These are phyloP conservation scores for Equus quagga DNA, from an alignment of 2,113 vertebrate genomes.

Conservation along the genomic window DNA sequence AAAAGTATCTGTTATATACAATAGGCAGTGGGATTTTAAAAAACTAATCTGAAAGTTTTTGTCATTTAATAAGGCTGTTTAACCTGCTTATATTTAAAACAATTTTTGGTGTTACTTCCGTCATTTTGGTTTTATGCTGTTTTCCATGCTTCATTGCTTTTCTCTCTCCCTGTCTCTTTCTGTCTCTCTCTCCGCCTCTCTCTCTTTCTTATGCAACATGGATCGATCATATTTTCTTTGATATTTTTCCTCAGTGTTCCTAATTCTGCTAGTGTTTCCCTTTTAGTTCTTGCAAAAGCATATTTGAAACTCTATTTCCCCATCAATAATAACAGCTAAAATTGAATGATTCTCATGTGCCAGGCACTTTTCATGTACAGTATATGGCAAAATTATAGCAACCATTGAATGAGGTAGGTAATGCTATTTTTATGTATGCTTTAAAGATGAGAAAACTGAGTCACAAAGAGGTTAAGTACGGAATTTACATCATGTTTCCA, in stretches of 20 bases:
- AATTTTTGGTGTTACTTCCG: background rate
- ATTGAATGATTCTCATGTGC: background rate
- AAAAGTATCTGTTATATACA: background rate
- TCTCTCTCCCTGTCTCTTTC: accelerated
- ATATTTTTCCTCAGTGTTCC: background rate
- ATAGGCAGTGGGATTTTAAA: background rate
- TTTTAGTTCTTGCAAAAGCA: background rate
- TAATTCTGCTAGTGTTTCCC: background rate
- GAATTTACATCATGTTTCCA: background rate
- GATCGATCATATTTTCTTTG: background rate
- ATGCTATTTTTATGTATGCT: background rate
- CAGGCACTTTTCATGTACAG: background rate
- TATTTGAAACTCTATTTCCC: background rate
- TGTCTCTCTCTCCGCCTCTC: background rate
- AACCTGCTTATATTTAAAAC: background rate
- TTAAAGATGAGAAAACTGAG: conserved; percentile 6
- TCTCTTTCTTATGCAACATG: background rate
- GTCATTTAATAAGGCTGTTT: conserved; percentile 42
- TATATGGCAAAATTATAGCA: background rate
- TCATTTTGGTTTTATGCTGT: background rate
- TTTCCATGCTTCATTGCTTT: background rate
- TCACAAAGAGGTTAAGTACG: background rate
- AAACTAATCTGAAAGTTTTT: background rate
- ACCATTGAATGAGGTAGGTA: background rate
- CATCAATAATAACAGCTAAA: background rate